Evolutionary conservation across 2,888 invertebrate species (phyloP).

Genomic region (Spisula solida): DNA sequence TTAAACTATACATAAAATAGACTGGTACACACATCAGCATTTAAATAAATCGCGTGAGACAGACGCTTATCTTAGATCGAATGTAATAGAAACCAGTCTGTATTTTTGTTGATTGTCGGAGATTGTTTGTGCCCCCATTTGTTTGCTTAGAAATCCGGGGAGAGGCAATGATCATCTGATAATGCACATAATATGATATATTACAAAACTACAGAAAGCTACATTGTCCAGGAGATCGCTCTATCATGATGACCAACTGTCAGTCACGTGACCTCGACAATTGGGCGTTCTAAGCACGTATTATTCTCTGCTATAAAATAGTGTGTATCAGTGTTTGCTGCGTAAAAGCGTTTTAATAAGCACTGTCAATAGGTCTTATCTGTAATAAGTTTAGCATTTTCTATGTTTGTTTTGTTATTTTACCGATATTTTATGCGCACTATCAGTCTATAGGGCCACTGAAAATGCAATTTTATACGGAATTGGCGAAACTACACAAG

Average conservation of each 20-base stretch:
- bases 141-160: slow-evolving; percentile 32
- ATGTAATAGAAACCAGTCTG: slow-evolving; percentile 45
- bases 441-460: neutral
- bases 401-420: neutral
- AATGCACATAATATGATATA: neutral
- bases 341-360: neutral
- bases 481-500: neutral
- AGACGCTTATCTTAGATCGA: slow-evolving; percentile 37
- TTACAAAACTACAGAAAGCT: slow-evolving; percentile 12
- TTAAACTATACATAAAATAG: slow-evolving; percentile 19
- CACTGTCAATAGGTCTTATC: neutral
- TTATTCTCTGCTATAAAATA: neutral
- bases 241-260: slow-evolving; percentile 7
- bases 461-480: neutral
- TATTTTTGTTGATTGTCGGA: slow-evolving; percentile 26
- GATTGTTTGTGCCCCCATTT: slow-evolving; percentile 25
- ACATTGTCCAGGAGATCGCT: neutral
- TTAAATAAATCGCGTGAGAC: slow-evolving; percentile 39
- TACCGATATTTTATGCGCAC: no score
- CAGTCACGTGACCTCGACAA: neutral
- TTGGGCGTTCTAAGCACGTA: slow-evolving; percentile 16
- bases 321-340: neutral
- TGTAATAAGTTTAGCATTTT: neutral
- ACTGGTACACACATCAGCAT: slow-evolving; percentile 38
- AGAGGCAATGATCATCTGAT: slow-evolving; percentile 20